Evolutionary conservation across 1,140 invertebrate genomes (phyloP).

Genomic region (Panulirus ornatus): DNA sequence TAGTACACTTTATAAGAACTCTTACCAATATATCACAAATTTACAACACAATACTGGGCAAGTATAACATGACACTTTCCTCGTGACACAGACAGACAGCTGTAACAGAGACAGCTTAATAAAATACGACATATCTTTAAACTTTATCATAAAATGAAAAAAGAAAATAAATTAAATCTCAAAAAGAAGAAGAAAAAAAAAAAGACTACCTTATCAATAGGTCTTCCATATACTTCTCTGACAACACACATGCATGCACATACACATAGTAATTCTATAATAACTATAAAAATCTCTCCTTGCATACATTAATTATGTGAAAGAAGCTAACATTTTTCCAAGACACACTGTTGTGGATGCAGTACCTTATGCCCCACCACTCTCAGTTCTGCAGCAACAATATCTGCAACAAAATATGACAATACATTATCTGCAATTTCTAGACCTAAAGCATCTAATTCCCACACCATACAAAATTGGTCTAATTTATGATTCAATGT

Average conservation of each 20-base stretch:
- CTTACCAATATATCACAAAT: slow-evolving; percentile 1
- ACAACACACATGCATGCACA: slow-evolving; percentile 18
- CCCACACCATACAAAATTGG: too few species aligned
- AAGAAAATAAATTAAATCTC: slow-evolving; percentile 23
- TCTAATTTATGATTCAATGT: too few species aligned
- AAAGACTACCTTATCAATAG: too few species aligned
- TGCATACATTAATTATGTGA: slow-evolving; percentile 25
- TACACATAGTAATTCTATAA: slow-evolving; percentile 23
- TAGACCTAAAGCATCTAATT: too few species aligned
- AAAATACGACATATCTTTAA: neutral
- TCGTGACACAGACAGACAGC: neutral
- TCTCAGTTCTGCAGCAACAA: neutral
- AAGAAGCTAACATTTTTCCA: slow-evolving; percentile 35
- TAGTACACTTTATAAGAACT: neutral
- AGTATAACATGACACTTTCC: neutral
- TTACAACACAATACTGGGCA: neutral
- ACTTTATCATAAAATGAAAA: slow-evolving; percentile 6
- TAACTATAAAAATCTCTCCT: slow-evolving; percentile 32
- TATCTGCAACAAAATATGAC: neutral
- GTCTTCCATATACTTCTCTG: slow-evolving; percentile 44
- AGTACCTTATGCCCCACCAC: neutral
- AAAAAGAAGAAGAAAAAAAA: too few species aligned
- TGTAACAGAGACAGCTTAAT: neutral
- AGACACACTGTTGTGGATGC: slow-evolving; percentile 24
- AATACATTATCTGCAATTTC: too few species aligned